Percentiles rank a stretch among this genome's conserved stretches.
Conservation (phyloP, 53 echinoderm and acorn worm species). For the Luidia sarsii region DNA sequence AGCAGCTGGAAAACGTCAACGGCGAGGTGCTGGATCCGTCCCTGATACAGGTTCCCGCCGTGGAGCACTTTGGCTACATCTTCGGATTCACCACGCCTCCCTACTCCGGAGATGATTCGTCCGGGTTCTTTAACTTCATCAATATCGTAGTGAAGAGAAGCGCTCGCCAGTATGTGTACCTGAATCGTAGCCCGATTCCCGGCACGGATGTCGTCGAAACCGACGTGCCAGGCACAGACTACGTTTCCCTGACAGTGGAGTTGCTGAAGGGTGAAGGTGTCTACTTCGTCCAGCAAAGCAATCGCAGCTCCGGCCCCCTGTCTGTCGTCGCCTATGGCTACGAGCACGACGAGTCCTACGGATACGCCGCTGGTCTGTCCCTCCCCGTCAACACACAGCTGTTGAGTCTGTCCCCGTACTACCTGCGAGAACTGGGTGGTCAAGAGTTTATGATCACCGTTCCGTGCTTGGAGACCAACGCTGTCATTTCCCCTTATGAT, state of each 20-base stretch:
- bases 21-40: constrained; percentile 55
- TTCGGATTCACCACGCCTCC: constrained; percentile 75
- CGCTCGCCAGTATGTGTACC: constrained; percentile 23
- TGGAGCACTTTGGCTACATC: constrained; percentile 60
- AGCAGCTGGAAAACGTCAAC: constrained; percentile 42
- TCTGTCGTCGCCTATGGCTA: constrained; percentile 72
- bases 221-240: constrained; percentile 35
- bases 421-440: constrained; percentile 64
- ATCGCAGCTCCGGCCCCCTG: constrained; percentile 34
- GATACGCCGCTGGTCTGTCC: constrained; percentile 72
- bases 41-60: constrained; percentile 68
- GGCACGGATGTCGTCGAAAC: background rate
- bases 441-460: constrained; percentile 51
- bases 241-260: constrained; percentile 41
- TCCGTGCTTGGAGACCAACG: constrained; percentile 39
- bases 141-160: constrained; percentile 57
- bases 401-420: constrained; percentile 54
- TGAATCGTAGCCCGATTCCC: constrained; percentile 52
- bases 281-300: constrained; percentile 63
- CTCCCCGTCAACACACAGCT: constrained; percentile 49
- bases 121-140: constrained; percentile 64
- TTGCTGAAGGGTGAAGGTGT: constrained; percentile 74
- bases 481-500: background rate
- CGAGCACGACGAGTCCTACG: constrained; percentile 56
- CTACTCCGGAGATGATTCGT: constrained; percentile 51